Evolutionary conservation across 1,140 invertebrate genomes (phyloP), one percentile per base, ranked within the genome.

Genomic region (Harlomillsia oculata): DNA sequence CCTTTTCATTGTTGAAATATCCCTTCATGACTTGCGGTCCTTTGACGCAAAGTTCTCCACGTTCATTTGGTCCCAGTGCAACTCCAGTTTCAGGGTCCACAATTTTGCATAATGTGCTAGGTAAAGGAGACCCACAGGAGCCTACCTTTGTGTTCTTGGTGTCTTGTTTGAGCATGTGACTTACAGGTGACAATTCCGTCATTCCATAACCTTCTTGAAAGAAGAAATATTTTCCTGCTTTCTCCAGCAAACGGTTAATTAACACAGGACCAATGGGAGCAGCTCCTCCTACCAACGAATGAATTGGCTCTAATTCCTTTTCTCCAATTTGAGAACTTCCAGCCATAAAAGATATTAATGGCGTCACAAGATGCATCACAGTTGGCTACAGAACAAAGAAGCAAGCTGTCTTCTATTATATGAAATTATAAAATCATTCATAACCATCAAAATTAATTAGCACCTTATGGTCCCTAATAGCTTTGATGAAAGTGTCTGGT

Each of bases 41-140:
- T 64, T 71, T 75, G 0, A 84, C 64, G 65, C 78, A 75, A 0
- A 85, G 67, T 72, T 86, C 83, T 2, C 83, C 83, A n/a, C 69
- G 69, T 72, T 80, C 70, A 62, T 60, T 77, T 1, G 54, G 46
- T 1, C 54, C 54, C 11, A 61, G 13, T 1, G 43, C 32, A 28
- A 52, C 49, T 21, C 54, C 53, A 26, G 48, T 57, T 20, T 46
- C 36, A 4, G 29, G 2, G 36, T 57, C 30, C 25, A 61, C 39
- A 8, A 61, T 29, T 52, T 61, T 59, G 20, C 25, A 14, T 13
- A 23, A 23, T 0, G 57, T 53, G 4, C 3, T 8, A 2, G 50
- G 44, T 2, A 59, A 1, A 26, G 29, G n/a, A 1, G 13, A 13
- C 0, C 57, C 57, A 20, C 32, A 40, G 1, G 57, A 59, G 6